Conservation (phyloP, 2,797 vertebrate genomes). For the Sandelia bainsii region DNA sequence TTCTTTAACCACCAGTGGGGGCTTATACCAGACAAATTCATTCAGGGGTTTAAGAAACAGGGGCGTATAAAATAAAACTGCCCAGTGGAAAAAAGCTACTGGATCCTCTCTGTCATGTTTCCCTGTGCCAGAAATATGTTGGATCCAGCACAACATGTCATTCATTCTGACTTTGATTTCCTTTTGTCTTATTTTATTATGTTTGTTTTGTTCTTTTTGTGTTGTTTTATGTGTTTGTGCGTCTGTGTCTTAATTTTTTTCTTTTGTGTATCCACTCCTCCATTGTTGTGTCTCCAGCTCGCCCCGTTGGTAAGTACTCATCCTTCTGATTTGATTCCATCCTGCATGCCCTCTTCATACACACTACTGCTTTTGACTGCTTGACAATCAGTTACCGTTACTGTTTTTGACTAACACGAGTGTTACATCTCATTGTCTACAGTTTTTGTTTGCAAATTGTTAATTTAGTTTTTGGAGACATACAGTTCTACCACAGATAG, state of each 20-base stretch:
- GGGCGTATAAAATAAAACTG: slow-evolving; percentile 28
- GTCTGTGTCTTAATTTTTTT: slow-evolving; percentile 58
- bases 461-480: slow-evolving; percentile 4
- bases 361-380: slow-evolving; percentile 61
- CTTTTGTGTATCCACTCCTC: slow-evolving; percentile 91
- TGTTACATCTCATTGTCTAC: slow-evolving; percentile 32
- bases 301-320: slow-evolving; percentile 99
- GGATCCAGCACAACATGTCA: slow-evolving; percentile 88
- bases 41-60: slow-evolving; percentile 13
- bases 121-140: slow-evolving; percentile 80
- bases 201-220: slow-evolving; percentile 74
- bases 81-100: slow-evolving; percentile 37
- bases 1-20: slow-evolving; percentile 52
- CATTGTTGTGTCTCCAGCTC: slow-evolving; percentile 99
- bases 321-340: slow-evolving; percentile 90
- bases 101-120: slow-evolving; percentile 72
- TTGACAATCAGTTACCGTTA: slow-evolving; percentile 65
- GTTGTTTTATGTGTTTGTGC: slow-evolving; percentile 82
- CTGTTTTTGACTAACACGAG: slow-evolving; percentile 62
- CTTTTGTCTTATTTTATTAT: slow-evolving; percentile 88
- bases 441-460: slow-evolving; percentile 13
- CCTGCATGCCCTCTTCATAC: slow-evolving; percentile 87
- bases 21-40: slow-evolving; percentile 31
- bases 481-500: slow-evolving; percentile 15
- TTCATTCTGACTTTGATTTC: slow-evolving; percentile 95